phyloP scores from a whole-genome alignment of 2,797 vertebrate species.

The Enteromius radiatus region DNA sequence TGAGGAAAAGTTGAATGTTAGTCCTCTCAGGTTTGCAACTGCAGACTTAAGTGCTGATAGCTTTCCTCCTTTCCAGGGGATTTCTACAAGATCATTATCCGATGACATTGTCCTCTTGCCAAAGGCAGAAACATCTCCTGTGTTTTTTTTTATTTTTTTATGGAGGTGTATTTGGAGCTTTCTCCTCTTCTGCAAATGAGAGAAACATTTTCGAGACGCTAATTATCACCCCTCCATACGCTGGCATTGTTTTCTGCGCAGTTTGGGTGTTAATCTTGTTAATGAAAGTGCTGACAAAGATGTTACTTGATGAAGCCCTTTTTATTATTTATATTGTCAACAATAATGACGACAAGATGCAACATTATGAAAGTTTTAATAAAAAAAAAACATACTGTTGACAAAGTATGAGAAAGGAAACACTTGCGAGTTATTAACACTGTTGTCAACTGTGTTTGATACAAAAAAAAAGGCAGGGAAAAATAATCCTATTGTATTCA shows the following conservation, averaged over 20 bases:
- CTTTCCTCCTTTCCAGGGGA: slow-evolving; percentile 37
- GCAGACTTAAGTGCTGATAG: slow-evolving; percentile 31
- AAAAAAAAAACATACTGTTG: background rate
- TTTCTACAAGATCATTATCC: slow-evolving; percentile 49
- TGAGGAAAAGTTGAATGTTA: slow-evolving; percentile 23
- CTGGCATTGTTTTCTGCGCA: slow-evolving; percentile 31
- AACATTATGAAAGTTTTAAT: background rate
- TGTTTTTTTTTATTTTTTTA: slow-evolving; percentile 20
- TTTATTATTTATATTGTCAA: slow-evolving; percentile 1
- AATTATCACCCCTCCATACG: slow-evolving; percentile 52
- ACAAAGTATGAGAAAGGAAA: background rate
- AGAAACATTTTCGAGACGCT: slow-evolving; percentile 33
- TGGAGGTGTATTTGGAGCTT: slow-evolving; percentile 25
- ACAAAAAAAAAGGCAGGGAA: background rate
- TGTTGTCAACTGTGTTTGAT: background rate
- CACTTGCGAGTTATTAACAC: background rate
- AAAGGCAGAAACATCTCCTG: slow-evolving; percentile 39
- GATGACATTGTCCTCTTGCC: slow-evolving; percentile 54
- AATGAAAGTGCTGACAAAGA: slow-evolving; percentile 17
- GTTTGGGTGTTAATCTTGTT: slow-evolving; percentile 32
- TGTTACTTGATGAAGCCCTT: background rate
- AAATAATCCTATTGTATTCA: background rate
- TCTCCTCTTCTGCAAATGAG: slow-evolving; percentile 32
- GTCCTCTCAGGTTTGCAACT: slow-evolving; percentile 19
- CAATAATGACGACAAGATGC: background rate